Evolutionary conservation across 1,140 invertebrate genomes (phyloP).

Genomic region (Cydia splendana): DNA sequence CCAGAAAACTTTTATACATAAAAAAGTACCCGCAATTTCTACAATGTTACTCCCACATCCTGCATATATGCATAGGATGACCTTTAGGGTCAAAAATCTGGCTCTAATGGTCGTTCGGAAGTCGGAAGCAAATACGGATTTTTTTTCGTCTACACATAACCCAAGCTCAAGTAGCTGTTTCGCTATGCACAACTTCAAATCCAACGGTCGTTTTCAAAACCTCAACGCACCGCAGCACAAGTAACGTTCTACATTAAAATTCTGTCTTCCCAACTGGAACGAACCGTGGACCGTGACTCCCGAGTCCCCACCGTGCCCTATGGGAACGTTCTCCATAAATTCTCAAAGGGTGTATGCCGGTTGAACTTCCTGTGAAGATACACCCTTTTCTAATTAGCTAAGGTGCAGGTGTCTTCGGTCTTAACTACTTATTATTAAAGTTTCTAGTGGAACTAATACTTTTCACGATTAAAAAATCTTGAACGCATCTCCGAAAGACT

Average conservation of each 20-base stretch:
- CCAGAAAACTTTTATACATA: too few species aligned
- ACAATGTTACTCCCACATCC: too few species aligned
- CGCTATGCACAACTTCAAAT: neutral
- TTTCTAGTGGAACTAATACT: neutral
- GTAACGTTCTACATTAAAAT: constrained; percentile 46
- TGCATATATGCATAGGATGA: too few species aligned
- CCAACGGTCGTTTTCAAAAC: constrained; percentile 21
- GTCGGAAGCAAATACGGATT: neutral
- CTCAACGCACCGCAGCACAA: constrained; percentile 3
- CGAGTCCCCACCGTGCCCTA: constrained; percentile 48
- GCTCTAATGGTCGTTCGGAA: neutral
- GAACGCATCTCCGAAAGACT: neutral
- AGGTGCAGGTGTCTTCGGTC: constrained; percentile 37
- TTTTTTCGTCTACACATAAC: neutral
- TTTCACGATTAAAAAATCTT: neutral
- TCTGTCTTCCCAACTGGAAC: constrained; percentile 50
- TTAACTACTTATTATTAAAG: constrained; percentile 41
- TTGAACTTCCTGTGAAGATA: neutral
- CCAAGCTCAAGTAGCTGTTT: neutral
- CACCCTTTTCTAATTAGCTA: neutral
- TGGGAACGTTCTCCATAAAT: constrained; percentile 43
- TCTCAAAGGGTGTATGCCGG: neutral
- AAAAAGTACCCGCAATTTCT: too few species aligned
- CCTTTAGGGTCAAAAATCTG: too few species aligned
- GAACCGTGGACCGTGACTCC: constrained; percentile 52